Base-by-base conservation (phyloP, 2,888 invertebrate genomes). In the Eristalis pertinax region DNA sequence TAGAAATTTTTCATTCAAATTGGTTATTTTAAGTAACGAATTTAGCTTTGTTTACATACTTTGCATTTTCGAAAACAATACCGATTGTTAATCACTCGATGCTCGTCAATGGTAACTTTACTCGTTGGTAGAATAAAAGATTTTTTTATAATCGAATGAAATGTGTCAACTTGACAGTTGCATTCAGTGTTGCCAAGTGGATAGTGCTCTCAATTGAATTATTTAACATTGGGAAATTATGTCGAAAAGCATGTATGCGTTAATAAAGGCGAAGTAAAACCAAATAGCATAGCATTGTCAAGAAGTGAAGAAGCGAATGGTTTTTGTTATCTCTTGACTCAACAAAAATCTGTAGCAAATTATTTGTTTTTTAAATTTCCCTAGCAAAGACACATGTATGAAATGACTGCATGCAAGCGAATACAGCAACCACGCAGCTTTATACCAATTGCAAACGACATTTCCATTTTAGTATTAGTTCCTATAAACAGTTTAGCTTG, bases 71-170 rank as follows among this genome's bases (percentile, higher is more conserved):
- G 22, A 64, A 78, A 43, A 38, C 22, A 5, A 29, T 19, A 19
- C n/a, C 4, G 43, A 19, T 60, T 22, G 60, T 4, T 32, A 73
- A n/a, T 80, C 43, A 74, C 80, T 80, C 80, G 78, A 63, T 69
- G 77, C 43, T 77, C 43, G 72, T 32, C 50, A 7, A 8, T 1
- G 22, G 13, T 26, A 22, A 4, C 26, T 79, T 68, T 74, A 80
- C 80, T 80, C 80, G 80, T 32, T 78, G 64, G 15, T 19, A 56
- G 32, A 19, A 67, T 10, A 5, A 43, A 26, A 41, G 24, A 1
- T 8, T 64, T 19, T 8, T 5, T 10, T 13, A 2, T 11, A 29
- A 15, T 8, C 13, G 22, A 13, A 13, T 24, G 24, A 15, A 32
- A 32, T 70, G 58, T n/a, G 29, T 0, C 41, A 1, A 19, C 62